Base-by-base conservation (phyloP, 2,888 invertebrate genomes). In the Sylvicola cinctus region DNA sequence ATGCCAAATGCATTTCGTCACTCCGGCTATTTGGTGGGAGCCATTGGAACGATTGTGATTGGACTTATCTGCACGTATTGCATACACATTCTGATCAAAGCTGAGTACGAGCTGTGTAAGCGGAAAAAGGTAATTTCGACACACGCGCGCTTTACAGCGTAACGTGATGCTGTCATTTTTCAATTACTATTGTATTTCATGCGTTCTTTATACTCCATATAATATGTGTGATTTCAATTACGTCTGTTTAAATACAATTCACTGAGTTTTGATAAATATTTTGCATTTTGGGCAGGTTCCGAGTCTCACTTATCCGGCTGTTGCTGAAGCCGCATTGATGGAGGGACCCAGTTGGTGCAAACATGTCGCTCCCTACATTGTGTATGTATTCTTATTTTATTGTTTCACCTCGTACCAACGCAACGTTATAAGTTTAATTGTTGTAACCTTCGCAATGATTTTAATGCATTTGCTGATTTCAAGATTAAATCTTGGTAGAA, bases 11-110 rank as follows among this genome's bases (percentile, higher is more conserved):
- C 79, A 13, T 72, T 81, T 47, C 64, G 63, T 44, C 70, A 79
- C 56, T 66, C 79, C 1, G 58, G 58, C 20, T 58, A 55, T 34
- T 38, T 55, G 5, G 70, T 88, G 3, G 93, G 93, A 8, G 51
- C 73, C 2, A 58, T 81, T 14, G 84, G 85, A 6, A 78, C 93
- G 0, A 54, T 84, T 10, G 46, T 84, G 3, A 83, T 96, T 43
- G 93, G 91, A 1, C 54, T 80, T 16, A 68, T 95, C 25, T 90
- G 90, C 58, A 81, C 88, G 3, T 91, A 93, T 57, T 93, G 93
- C 51, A 90, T 95, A 58, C 85, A 91, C 51, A 64, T 90, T 40
- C 62, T 96, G 41, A 72, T 68, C 5, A 57, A 58, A 29, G 60
- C 66, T 8, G 68, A 68, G 46, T 65, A 65, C 47, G 66, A 61